A percentile compares a stretch with the other conserved stretches of the same genome.
phyloP scores from a whole-genome alignment of 1,140 invertebrate genomes.

The Brachionus manjavacas region DNA sequence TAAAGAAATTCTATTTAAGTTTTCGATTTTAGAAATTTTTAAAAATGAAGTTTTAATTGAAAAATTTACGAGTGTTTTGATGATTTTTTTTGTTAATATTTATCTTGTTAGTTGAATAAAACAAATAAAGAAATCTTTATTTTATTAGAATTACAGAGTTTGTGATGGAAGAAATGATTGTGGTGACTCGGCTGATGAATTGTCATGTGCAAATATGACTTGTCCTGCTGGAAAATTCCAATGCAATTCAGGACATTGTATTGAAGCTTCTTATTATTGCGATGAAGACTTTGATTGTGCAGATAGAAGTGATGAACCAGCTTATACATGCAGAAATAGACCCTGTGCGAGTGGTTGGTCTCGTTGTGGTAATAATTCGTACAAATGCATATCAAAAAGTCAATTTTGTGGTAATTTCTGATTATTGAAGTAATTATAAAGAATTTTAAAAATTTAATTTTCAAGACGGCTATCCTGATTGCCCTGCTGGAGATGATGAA shows the following conservation, averaged over 20 bases:
- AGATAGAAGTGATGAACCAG: constrained; percentile 87
- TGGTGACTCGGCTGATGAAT: constrained; percentile 1
- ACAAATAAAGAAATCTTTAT: too few relatives aligned
- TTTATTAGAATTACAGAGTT: neutral
- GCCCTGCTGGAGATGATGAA: constrained; percentile 82
- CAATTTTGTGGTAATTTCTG: constrained; percentile 44
- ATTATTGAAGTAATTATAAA: neutral
- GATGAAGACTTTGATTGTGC: constrained; percentile 91
- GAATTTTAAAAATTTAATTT: neutral
- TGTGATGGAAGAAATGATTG: constrained; percentile 27
- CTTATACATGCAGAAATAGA: constrained; percentile 48
- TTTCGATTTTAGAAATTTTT: too few relatives aligned
- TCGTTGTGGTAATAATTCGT: constrained; percentile 41
- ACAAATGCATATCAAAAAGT: neutral
- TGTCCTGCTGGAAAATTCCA: constrained; percentile 50
- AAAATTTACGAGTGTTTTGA: too few relatives aligned
- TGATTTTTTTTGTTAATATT: too few relatives aligned
- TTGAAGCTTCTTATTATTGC: constrained; percentile 83
- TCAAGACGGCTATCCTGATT: constrained; percentile 73
- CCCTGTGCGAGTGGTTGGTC: constrained; percentile 42
- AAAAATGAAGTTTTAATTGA: too few relatives aligned
- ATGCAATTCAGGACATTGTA: constrained; percentile 62
- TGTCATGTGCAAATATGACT: neutral
- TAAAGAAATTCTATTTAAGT: too few relatives aligned
- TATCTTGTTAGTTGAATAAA: too few relatives aligned